A percentile compares a stretch with the other conserved stretches of the same genome.
Conservation (phyloP, 2,888 invertebrate species). For the Amiota mariae region DNA sequence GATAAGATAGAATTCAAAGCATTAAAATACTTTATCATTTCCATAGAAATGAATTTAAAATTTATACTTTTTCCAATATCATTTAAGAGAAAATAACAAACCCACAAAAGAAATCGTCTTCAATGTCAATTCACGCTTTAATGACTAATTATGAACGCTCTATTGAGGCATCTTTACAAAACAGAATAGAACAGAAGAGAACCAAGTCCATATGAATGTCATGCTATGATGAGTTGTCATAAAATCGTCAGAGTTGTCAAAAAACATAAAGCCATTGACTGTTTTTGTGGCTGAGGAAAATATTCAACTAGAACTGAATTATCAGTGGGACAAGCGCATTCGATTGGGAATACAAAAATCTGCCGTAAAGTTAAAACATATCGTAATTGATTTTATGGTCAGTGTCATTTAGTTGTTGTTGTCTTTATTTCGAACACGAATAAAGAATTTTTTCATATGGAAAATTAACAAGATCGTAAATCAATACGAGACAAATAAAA, state of each 20-base stretch:
- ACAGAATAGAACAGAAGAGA: too few relatives aligned
- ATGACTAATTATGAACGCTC: constrained; percentile 68
- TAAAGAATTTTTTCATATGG: constrained; percentile 36
- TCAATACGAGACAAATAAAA: constrained; percentile 36
- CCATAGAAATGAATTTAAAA: not conserved
- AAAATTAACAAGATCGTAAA: constrained; percentile 54
- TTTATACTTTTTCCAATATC: not conserved
- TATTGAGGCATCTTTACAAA: constrained; percentile 28
- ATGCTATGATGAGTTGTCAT: constrained; percentile 69
- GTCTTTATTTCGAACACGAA: constrained; percentile 39
- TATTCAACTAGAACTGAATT: not conserved
- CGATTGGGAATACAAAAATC: constrained; percentile 28
- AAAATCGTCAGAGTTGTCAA: constrained; percentile 60
- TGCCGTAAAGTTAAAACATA: constrained; percentile 56
- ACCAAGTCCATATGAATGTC: constrained; percentile 56
- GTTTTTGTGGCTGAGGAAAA: too few relatives aligned
- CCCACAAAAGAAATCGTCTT: too few relatives aligned
- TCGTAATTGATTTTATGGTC: constrained; percentile 67
- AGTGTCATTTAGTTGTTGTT: constrained; percentile 51
- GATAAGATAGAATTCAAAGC: not conserved
- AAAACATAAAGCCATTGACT: constrained; percentile 8
- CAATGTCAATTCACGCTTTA: constrained; percentile 64
- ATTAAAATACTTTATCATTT: not conserved
- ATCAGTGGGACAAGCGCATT: not conserved
- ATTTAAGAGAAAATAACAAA: not conserved